Evolutionary conservation across 2,888 invertebrate genomes (phyloP).

Genomic region (Synergus umbraculus): DNA sequence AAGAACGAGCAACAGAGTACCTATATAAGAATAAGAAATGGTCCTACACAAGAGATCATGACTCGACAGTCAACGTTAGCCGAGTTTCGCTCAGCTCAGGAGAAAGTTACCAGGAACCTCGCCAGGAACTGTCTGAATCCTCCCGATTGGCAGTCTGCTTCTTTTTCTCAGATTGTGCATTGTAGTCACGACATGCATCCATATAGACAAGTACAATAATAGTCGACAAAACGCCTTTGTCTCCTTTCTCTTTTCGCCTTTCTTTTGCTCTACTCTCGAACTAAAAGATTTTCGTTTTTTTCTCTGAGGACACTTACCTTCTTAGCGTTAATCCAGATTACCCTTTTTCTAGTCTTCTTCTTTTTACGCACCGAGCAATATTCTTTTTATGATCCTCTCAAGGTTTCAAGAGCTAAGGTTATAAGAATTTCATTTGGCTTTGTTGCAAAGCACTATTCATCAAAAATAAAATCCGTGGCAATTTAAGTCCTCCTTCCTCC

Average conservation of each 20-base stretch:
- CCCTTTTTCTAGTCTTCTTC: not conserved
- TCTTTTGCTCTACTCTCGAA: not conserved
- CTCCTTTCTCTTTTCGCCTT: slow-evolving; percentile 33
- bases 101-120: slow-evolving; percentile 68
- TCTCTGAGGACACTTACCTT: not conserved
- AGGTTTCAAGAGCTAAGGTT: slow-evolving; percentile 3
- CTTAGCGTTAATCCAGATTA: slow-evolving; percentile 9
- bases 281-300: slow-evolving; percentile 13
- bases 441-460: not conserved
- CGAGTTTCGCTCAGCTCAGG: slow-evolving; percentile 69
- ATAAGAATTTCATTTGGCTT: slow-evolving; percentile 3
- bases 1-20: slow-evolving; percentile 41
- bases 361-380: not conserved
- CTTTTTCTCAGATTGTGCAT: slow-evolving; percentile 35
- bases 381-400: slow-evolving; percentile 3
- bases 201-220: slow-evolving; percentile 39
- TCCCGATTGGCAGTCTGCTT: slow-evolving; percentile 41
- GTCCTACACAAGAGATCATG: slow-evolving; percentile 72
- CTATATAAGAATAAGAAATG: slow-evolving; percentile 53
- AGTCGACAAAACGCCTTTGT: slow-evolving; percentile 34
- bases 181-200: slow-evolving; percentile 47
- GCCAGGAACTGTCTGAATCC: slow-evolving; percentile 47
- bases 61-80: slow-evolving; percentile 69
- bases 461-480: not conserved
- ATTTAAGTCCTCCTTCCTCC: not conserved